These are phyloP conservation scores for Poeciliopsis occidentalis DNA, from an alignment of 2,113 vertebrate genomes.

Conservation along the genomic window DNA sequence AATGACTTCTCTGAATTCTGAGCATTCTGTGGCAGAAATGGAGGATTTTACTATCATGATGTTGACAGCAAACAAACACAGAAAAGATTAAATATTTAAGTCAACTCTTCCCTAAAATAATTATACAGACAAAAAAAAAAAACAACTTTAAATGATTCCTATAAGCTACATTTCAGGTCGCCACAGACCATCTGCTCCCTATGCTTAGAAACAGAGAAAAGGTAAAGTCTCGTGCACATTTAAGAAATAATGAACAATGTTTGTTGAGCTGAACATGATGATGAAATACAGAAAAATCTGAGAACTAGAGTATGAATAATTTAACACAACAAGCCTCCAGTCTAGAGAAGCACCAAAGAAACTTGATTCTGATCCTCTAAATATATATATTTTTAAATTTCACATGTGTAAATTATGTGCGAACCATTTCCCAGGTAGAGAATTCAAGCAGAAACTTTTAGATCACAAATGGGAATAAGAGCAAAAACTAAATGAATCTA, in stretches of 20 bases:
- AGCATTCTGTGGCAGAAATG: constrained; percentile 77
- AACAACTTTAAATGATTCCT: neutral
- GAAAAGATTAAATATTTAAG: neutral
- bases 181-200: neutral
- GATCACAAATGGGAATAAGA: neutral
- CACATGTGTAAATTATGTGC: too few species aligned
- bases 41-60: constrained; percentile 1
- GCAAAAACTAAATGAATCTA: neutral
- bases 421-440: neutral
- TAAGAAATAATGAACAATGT: neutral
- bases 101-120: neutral
- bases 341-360: too few species aligned
- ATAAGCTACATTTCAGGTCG: neutral
- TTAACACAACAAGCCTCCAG: neutral
- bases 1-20: constrained; percentile 84
- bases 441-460: neutral
- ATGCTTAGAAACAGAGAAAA: neutral
- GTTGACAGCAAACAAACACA: neutral
- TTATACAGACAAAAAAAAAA: neutral
- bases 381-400: too few species aligned
- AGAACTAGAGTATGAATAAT: neutral
- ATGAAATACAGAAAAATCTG: neutral
- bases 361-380: too few species aligned
- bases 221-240: neutral
- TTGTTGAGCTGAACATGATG: neutral